Conservation (phyloP, 2,113 vertebrate species). For the Varanus komodoensis region DNA sequence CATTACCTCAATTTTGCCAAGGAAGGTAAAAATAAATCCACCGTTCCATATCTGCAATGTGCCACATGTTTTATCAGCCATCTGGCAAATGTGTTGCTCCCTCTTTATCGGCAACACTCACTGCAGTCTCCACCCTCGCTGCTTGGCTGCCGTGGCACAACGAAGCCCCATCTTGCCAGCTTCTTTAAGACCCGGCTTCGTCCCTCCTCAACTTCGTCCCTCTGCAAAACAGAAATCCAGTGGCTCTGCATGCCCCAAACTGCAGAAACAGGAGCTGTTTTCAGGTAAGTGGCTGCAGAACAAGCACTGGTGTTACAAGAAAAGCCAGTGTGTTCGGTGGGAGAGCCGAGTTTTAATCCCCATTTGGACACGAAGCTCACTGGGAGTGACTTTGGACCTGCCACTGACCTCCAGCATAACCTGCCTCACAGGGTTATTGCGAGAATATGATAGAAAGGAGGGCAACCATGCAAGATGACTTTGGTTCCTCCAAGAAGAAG, state of each 20-base stretch:
- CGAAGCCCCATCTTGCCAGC: neutral
- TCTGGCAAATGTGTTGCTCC: neutral
- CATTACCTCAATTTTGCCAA: neutral
- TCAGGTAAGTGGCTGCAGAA: neutral
- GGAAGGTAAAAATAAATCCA: neutral
- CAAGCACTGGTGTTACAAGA: neutral
- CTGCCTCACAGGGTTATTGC: no score
- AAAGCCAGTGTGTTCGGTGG: no score
- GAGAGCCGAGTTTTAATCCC: no score
- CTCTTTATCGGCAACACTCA: neutral
- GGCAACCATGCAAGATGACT: no score
- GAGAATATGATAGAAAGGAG: no score
- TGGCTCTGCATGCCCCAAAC: neutral
- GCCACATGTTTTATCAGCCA: neutral
- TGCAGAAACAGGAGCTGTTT: neutral
- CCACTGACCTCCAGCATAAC: no score
- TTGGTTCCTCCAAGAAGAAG: no score
- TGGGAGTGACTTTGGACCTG: no score
- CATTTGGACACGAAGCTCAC: no score
- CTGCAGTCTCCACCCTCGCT: neutral
- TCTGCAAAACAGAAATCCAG: neutral
- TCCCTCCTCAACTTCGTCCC: neutral
- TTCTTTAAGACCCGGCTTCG: neutral
- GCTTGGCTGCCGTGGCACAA: neutral
- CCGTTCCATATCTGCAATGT: no score